Evolutionary conservation across 2,888 invertebrate species (phyloP).

Genomic region (Portevinia maculata): DNA sequence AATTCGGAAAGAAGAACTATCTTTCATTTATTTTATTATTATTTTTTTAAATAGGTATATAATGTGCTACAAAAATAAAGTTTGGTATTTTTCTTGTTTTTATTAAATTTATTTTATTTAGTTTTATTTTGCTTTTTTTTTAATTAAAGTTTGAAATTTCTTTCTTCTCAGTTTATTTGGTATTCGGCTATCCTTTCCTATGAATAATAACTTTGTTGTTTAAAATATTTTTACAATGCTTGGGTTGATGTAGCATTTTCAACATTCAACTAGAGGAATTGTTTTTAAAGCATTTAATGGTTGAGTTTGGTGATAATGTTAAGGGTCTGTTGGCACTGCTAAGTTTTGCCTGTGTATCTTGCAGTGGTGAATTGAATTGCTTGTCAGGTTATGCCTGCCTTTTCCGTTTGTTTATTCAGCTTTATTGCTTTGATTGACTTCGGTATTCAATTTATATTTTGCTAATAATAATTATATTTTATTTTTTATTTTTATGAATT

Average conservation of each 20-base stretch:
- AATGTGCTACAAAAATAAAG: constrained; percentile 74
- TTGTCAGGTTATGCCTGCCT: not conserved
- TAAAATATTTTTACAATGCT: constrained; percentile 15
- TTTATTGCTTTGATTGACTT: constrained; percentile 6
- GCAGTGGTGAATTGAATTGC: constrained; percentile 1
- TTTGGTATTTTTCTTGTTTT: constrained; percentile 38
- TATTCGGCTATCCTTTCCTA: constrained; percentile 56
- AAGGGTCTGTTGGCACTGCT: not conserved
- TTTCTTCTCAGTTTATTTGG: constrained; percentile 52
- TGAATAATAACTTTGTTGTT: constrained; percentile 33
- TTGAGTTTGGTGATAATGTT: not conserved
- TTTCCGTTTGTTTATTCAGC: not conserved
- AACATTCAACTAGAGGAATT: not conserved
- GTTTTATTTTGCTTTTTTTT: constrained; percentile 43
- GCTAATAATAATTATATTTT: too few relatives aligned
- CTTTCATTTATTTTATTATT: constrained; percentile 12
- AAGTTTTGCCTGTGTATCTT: too few relatives aligned
- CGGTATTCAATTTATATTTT: not conserved
- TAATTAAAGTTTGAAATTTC: too few relatives aligned
- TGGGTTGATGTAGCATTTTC: not conserved
- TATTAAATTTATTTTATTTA: constrained; percentile 23
- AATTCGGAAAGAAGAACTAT: constrained; percentile 49
- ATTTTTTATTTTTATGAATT: too few relatives aligned
- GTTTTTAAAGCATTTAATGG: not conserved
- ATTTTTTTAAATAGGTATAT: constrained; percentile 47